Evolutionary conservation across 1,140 invertebrate species (phyloP).

Genomic region (Halictus rubicundus): DNA sequence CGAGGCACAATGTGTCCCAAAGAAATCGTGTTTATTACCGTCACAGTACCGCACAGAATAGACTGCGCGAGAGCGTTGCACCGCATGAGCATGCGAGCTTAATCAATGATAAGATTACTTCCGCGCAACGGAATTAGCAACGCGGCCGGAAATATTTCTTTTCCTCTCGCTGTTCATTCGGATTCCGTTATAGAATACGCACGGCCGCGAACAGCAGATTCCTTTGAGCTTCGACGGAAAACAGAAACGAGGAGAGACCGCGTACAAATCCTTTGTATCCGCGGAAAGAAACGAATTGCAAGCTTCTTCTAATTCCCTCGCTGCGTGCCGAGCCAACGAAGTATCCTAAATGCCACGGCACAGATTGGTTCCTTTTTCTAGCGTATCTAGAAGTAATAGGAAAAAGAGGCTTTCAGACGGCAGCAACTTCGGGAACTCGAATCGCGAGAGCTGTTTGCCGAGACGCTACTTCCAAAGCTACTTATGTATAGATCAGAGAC

Average conservation of each 20-base stretch:
- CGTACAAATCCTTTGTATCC: neutral
- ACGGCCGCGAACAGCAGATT: too few species aligned
- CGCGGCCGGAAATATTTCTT: neutral
- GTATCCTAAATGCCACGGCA: too few species aligned
- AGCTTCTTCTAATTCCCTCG: too few species aligned
- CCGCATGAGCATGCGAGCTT: neutral
- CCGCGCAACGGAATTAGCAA: neutral
- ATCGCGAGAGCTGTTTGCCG: too few species aligned
- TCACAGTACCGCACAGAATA: neutral
- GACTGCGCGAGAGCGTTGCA: neutral
- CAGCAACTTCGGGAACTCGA: too few species aligned
- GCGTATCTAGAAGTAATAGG: too few species aligned
- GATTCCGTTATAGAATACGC: neutral
- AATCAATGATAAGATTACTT: neutral
- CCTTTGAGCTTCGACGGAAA: too few species aligned
- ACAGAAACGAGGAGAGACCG: too few species aligned
- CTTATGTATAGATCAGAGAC: neutral
- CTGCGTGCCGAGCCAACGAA: too few species aligned
- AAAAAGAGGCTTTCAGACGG: too few species aligned
- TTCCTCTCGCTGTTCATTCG: neutral
- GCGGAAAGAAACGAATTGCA: neutral
- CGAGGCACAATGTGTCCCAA: neutral
- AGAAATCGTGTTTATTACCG: neutral
- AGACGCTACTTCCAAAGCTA: neutral
- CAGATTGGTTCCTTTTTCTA: too few species aligned